Percentiles rank a stretch among this genome's conserved stretches.
phyloP scores from a whole-genome alignment of 2,797 vertebrate species.

The Clarias platycephalus region DNA sequence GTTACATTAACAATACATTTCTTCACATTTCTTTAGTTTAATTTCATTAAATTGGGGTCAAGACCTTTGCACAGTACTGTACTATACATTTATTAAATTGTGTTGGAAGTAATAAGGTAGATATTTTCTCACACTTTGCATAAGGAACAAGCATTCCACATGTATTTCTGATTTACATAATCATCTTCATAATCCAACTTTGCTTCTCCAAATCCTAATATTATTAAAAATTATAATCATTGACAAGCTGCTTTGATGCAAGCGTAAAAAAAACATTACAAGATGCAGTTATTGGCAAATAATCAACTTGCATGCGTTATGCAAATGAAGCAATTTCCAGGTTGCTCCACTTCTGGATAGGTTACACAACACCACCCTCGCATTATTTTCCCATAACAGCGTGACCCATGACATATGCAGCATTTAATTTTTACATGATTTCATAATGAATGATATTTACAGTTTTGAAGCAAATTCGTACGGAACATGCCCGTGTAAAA shows the following conservation, averaged over 20 bases:
- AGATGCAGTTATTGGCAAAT: neutral
- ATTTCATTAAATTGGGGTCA: too few relatives aligned
- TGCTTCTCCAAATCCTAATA: neutral
- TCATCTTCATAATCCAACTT: neutral
- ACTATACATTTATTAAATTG: neutral
- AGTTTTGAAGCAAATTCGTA: neutral
- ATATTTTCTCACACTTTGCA: too few relatives aligned
- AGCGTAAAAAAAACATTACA: neutral
- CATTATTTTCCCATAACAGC: neutral
- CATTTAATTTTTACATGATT: neutral
- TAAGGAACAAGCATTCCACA: too few relatives aligned
- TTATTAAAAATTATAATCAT: too few relatives aligned
- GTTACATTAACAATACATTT: too few relatives aligned
- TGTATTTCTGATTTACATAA: neutral
- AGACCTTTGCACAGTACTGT: too few relatives aligned
- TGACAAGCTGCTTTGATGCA: neutral
- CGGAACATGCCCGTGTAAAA: conserved; percentile 12
- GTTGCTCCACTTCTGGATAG: neutral
- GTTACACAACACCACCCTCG: neutral
- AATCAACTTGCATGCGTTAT: neutral
- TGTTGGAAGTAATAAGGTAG: neutral
- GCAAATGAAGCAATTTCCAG: too few relatives aligned
- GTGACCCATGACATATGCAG: neutral
- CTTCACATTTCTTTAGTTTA: too few relatives aligned
- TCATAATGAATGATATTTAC: neutral